Conservation (phyloP, 2,113 vertebrate species). For the Dolichallabes microphthalmus region DNA sequence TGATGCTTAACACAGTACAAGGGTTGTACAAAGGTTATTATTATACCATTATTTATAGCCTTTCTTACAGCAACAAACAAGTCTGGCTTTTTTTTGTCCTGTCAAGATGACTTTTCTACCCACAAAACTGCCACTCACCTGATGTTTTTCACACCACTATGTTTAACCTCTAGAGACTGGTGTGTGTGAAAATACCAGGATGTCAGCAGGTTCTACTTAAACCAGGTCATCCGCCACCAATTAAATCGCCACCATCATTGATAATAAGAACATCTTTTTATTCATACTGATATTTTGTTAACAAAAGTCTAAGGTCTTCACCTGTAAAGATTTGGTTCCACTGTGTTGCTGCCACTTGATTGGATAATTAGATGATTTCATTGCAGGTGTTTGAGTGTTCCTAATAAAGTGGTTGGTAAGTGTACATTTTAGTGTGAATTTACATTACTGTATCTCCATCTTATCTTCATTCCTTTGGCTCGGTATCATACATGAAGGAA, state of each 20-base stretch:
- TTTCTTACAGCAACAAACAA: not conserved
- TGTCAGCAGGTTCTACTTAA: not conserved
- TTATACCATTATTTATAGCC: not conserved
- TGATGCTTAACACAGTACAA: not conserved
- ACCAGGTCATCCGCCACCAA: not conserved
- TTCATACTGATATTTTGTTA: not conserved
- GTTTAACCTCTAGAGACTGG: not conserved
- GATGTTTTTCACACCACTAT: slow-evolving; percentile 3
- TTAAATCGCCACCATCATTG: no score
- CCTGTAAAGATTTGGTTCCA: not conserved
- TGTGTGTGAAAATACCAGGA: not conserved
- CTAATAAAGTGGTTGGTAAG: no score
- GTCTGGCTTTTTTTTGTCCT: not conserved
- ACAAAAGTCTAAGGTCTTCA: no score
- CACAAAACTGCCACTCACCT: slow-evolving; percentile 6
- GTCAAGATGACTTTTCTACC: not conserved
- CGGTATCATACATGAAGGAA: not conserved
- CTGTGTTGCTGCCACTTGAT: not conserved
- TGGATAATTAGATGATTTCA: not conserved
- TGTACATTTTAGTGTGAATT: not conserved
- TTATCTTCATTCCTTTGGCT: not conserved
- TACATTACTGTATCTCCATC: not conserved
- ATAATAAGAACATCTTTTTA: not conserved
- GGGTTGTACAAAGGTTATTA: not conserved
- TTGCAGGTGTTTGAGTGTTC: not conserved